Evolutionary conservation across 1,140 invertebrate genomes (phyloP).

Genomic region (Achatina immaculata): DNA sequence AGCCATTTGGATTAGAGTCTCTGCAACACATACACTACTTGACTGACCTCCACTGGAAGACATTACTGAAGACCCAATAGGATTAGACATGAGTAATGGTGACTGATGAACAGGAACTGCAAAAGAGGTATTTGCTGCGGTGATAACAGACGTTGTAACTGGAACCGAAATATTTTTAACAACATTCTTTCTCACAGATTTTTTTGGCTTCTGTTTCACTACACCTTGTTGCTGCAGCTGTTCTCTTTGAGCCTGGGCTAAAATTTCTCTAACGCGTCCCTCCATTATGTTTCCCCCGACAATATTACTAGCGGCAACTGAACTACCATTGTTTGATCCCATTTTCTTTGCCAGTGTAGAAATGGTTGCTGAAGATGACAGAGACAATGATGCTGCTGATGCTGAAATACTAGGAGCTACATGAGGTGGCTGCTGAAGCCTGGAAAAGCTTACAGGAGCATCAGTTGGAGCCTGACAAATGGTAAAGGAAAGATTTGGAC

Average conservation of each 20-base stretch:
- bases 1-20: slow-evolving; percentile 30
- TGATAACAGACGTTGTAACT: background rate
- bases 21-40: slow-evolving; percentile 10
- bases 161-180: background rate
- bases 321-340: background rate
- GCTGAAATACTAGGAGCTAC: background rate
- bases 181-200: background rate
- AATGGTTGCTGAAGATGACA: slow-evolving; percentile 8
- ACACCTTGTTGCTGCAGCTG: background rate
- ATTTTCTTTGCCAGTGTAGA: background rate
- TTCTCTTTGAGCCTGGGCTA: background rate
- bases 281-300: background rate
- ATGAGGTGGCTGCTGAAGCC: background rate
- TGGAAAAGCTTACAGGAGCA: background rate
- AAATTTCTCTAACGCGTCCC: background rate
- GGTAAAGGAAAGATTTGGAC: background rate
- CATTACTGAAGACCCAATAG: background rate
- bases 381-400: background rate
- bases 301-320: background rate
- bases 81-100: background rate
- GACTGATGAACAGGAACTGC: background rate
- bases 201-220: background rate
- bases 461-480: background rate
- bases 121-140: background rate
- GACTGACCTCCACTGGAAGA: background rate